These are phyloP conservation scores for Nestor notabilis DNA, from an alignment of 2,113 vertebrate genomes.

Conservation along the genomic window DNA sequence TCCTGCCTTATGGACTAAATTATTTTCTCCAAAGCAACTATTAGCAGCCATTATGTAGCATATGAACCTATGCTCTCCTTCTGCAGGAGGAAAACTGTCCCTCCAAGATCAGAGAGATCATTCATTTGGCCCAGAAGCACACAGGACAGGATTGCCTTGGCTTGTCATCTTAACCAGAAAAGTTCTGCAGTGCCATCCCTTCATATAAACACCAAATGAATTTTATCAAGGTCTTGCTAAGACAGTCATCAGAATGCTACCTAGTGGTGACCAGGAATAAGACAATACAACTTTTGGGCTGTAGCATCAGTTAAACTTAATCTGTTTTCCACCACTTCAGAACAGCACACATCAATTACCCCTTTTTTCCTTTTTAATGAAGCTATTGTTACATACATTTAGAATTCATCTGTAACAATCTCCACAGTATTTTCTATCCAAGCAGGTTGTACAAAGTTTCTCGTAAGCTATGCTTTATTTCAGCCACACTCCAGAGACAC, in stretches of 20 bases:
- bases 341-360: background rate
- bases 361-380: background rate
- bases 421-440: background rate
- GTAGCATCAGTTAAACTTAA: background rate
- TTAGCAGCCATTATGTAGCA: background rate
- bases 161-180: background rate
- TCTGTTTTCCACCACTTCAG: background rate
- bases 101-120: background rate
- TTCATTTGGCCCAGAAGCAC: background rate
- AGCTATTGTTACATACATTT: background rate
- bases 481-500: background rate
- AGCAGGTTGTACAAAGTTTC: background rate
- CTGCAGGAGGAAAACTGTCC: background rate
- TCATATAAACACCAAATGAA: background rate
- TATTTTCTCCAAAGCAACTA: background rate
- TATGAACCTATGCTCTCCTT: background rate
- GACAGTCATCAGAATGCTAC: background rate
- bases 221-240: background rate
- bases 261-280: background rate
- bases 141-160: background rate
- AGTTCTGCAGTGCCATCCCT: rapidly evolving
- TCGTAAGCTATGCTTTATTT: background rate
- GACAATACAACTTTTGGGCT: background rate
- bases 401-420: background rate
- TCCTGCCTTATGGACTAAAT: background rate